These are phyloP conservation scores for Drosophila bocqueti DNA, from an alignment of 1,140 invertebrate species.

Conservation along the genomic window DNA sequence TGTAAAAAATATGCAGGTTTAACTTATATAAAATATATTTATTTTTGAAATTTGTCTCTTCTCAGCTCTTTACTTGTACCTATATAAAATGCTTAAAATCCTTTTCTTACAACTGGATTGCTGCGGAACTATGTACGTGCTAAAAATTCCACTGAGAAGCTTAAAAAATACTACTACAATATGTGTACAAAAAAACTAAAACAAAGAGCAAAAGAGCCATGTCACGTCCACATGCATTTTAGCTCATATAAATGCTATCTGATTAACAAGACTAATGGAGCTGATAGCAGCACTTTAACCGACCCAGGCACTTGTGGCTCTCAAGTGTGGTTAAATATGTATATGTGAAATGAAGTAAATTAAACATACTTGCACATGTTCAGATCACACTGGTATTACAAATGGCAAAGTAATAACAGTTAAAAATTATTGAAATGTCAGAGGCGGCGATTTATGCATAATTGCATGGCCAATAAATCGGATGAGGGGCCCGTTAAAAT, in stretches of 20 bases:
- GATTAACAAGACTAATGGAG: slow-evolving; percentile 20
- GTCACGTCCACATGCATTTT: neutral
- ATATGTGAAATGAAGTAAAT: slow-evolving; percentile 8
- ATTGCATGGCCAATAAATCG: slow-evolving; percentile 68
- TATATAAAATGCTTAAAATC: neutral
- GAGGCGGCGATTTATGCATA: slow-evolving; percentile 56
- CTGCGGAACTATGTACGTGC: slow-evolving; percentile 15
- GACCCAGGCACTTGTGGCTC: neutral
- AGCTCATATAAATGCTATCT: slow-evolving; percentile 5
- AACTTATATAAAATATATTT: neutral
- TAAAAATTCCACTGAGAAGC: neutral
- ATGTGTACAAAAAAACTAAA: too few species aligned
- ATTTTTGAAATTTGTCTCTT: neutral
- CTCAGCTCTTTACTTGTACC: too few species aligned
- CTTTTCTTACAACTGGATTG: neutral
- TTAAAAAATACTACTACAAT: neutral
- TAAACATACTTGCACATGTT: slow-evolving; percentile 5
- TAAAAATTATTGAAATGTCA: slow-evolving; percentile 74
- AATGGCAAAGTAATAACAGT: slow-evolving; percentile 62
- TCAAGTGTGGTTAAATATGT: slow-evolving; percentile 10
- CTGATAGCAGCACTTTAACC: slow-evolving; percentile 4
- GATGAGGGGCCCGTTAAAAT: slow-evolving; percentile 56
- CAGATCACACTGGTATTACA: slow-evolving; percentile 33
- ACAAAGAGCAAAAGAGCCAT: neutral
- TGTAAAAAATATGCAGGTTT: neutral